Evolutionary conservation across 2,113 vertebrate genomes (phyloP).

Genomic region (Aptenodytes patagonicus): DNA sequence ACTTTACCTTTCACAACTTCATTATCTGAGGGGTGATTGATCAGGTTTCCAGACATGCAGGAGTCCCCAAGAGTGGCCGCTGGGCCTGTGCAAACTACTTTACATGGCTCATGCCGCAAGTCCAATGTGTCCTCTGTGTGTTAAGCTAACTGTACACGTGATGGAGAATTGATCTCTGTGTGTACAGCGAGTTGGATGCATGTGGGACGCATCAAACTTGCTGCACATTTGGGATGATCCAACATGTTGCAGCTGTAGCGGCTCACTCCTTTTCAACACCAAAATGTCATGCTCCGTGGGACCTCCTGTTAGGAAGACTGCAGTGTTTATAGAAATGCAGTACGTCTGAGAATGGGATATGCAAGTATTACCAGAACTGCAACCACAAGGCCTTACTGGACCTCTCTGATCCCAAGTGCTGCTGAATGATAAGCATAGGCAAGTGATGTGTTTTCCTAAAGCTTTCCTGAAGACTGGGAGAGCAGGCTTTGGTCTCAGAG

Average conservation of each 20-base stretch:
- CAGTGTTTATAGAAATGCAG: not conserved
- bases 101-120: not conserved
- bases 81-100: not conserved
- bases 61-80: not conserved
- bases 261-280: not conserved
- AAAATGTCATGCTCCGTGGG: not conserved
- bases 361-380: not conserved
- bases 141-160: not conserved
- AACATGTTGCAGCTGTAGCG: not conserved
- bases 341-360: not conserved
- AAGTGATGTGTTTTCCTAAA: not conserved
- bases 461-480: not conserved
- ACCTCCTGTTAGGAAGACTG: not conserved
- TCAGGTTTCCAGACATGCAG: not conserved
- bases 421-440: not conserved
- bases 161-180: not conserved
- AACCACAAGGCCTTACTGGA: not conserved
- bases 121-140: not conserved
- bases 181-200: not conserved
- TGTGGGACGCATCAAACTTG: not conserved
- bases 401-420: not conserved
- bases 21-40: not conserved
- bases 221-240: not conserved
- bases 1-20: not conserved
- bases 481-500: not conserved